phyloP scores from a whole-genome alignment of 2,888 invertebrate genomes.

The Aporophyla lueneburgensis region DNA sequence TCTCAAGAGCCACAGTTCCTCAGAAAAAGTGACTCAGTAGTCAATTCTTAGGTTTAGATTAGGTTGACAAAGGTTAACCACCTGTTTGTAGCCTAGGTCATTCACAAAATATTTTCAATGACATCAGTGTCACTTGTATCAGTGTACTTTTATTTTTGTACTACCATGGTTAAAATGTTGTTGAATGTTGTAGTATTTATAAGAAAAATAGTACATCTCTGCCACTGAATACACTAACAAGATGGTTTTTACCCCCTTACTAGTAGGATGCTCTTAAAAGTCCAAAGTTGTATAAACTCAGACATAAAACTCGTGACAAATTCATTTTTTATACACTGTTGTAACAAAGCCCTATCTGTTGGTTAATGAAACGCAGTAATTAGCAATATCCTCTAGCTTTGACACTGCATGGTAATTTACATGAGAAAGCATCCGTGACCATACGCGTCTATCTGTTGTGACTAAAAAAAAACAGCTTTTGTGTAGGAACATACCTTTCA shows the following conservation, averaged over 20 bases:
- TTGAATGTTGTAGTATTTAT: neutral
- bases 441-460: slow-evolving; percentile 12
- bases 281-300: neutral
- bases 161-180: neutral
- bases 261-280: neutral
- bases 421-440: slow-evolving; percentile 53
- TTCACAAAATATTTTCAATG: neutral
- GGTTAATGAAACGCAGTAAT: neutral
- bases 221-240: neutral
- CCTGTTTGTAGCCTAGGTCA: neutral
- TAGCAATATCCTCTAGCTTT: slow-evolving; percentile 8
- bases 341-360: neutral
- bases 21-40: too few relatives aligned
- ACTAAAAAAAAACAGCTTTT: slow-evolving; percentile 22
- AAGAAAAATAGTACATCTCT: neutral
- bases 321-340: neutral
- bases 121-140: slow-evolving; percentile 15
- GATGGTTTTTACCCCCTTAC: neutral
- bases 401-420: slow-evolving; percentile 43
- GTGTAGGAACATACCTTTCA: slow-evolving; percentile 66
- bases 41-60: neutral
- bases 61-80: neutral
- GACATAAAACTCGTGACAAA: neutral
- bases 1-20: too few relatives aligned
- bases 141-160: neutral